Evolutionary conservation across 64 coral and sea anemone species (phyloP), one percentile per base, ranked within the genome.

Genomic region (Acropora yongei): DNA sequence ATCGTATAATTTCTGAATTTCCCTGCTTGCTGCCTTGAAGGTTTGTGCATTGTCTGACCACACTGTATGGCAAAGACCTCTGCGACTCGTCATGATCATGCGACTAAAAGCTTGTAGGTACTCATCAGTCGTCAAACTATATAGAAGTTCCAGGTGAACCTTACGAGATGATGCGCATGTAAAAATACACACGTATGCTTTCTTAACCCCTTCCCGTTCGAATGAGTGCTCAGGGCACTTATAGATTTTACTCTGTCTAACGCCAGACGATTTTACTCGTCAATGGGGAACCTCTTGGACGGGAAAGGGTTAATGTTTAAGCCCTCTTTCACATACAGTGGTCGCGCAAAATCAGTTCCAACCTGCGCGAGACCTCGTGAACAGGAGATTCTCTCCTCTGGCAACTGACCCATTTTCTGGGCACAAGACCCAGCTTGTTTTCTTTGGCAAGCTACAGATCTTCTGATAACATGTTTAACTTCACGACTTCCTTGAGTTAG

Each of bases 121-220:
- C 51, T 79, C 50, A 20, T 95, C 57, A 46, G 81, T 80, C 1
- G 93, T 80, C 10, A 77, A 30, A 44, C 86, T 77, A 44, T 66
- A 41, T 50, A 69, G 68, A 41, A 92, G 80, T 61, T 89, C 94
- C 17, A 95, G 71, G 61, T 95, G 94, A 47, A 91, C 8, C 17
- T 74, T 63, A 74, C 89, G 89, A 66, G 78, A 83, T 8, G 78
- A 46, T 12, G 76, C 45, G 55, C 76, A 93, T 18, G 92, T 90
- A 40, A 72, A 86, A 14, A 90, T 16, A 47, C 49, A 76, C 8
- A 94, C 47, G 77, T 89, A 94, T 11, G 57, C 44, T 76, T 84
- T 40, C 51, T 55, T 55, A 30, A 30, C 30, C 30, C 30, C 30
- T 30, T 30, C 30, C 30, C 30, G 30, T 30, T 30, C 30, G 30